phyloP scores from a whole-genome alignment of 2,797 vertebrate genomes.

The Antrozous pallidus region DNA sequence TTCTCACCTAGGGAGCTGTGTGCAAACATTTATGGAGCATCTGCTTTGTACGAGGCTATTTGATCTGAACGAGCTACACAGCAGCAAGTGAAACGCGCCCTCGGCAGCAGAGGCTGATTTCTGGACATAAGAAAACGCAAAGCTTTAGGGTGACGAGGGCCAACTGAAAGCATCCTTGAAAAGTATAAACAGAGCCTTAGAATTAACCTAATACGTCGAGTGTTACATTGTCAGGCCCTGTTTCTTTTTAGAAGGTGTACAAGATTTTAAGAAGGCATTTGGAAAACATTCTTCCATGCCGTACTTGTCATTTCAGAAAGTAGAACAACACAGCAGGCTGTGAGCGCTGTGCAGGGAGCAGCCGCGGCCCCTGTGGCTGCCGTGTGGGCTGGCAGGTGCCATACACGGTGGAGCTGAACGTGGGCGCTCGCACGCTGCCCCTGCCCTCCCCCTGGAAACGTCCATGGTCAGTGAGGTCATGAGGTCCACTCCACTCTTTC shows the following conservation, averaged over 20 bases:
- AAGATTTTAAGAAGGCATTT: neutral
- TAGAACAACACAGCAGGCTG: too few relatives aligned
- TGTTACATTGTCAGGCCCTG: neutral
- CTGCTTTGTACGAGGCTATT: neutral
- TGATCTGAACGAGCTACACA: neutral
- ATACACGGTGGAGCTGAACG: neutral
- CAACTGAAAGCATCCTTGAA: neutral
- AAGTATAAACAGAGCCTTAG: neutral
- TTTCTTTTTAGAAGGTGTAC: neutral
- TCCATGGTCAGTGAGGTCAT: too few relatives aligned
- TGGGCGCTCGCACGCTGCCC: neutral
- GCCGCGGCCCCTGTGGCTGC: neutral
- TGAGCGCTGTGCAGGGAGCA: neutral
- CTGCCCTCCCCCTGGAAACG: too few relatives aligned
- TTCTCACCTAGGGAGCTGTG: neutral
- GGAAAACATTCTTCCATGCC: neutral
- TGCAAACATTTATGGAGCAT: neutral
- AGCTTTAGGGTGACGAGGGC: neutral
- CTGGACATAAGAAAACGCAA: neutral
- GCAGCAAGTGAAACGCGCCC: neutral
- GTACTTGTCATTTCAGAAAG: neutral
- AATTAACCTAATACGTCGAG: neutral
- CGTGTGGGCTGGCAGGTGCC: neutral
- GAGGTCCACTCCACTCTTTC: neutral
- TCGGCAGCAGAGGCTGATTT: neutral